A percentile compares a stretch with the other conserved stretches of the same genome.
Conservation (phyloP, 2,888 invertebrate genomes). For the Philonicus albiceps region DNA sequence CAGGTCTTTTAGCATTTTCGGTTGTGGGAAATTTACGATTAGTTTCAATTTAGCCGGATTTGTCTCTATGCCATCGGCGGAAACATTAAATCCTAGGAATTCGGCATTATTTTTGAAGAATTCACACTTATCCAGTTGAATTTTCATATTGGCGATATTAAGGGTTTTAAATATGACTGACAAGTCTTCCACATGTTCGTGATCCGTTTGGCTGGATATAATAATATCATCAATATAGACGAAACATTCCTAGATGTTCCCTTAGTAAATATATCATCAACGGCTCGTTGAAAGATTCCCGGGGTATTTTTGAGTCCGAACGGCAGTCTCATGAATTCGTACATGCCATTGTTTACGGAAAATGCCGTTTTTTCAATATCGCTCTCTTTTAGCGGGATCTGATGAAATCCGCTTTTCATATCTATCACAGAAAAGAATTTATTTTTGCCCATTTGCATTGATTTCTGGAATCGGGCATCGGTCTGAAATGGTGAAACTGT, state of each 20-base stretch:
- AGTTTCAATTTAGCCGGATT: background rate
- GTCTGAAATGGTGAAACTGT: slow-evolving; percentile 38
- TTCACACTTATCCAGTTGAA: slow-evolving; percentile 6
- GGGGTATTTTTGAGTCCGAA: too few species aligned
- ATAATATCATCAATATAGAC: slow-evolving; percentile 6
- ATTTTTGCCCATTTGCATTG: background rate
- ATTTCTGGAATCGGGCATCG: slow-evolving; percentile 43
- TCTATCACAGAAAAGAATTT: background rate
- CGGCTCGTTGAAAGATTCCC: too few species aligned
- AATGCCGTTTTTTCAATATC: too few species aligned
- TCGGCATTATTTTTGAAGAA: background rate
- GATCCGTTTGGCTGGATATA: background rate
- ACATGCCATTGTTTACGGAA: too few species aligned
- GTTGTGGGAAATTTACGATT: background rate
- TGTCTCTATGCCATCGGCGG: background rate
- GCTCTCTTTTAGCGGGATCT: too few species aligned
- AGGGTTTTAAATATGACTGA: background rate
- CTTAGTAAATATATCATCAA: too few species aligned
- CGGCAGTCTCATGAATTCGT: too few species aligned
- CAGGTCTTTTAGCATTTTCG: background rate
- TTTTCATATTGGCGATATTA: background rate
- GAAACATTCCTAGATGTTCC: too few species aligned
- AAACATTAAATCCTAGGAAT: background rate
- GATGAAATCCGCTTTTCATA: too few species aligned
- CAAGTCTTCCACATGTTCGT: background rate